phyloP scores from a whole-genome alignment of 2,797 vertebrate species.

The Acrossocheilus fasciatus region DNA sequence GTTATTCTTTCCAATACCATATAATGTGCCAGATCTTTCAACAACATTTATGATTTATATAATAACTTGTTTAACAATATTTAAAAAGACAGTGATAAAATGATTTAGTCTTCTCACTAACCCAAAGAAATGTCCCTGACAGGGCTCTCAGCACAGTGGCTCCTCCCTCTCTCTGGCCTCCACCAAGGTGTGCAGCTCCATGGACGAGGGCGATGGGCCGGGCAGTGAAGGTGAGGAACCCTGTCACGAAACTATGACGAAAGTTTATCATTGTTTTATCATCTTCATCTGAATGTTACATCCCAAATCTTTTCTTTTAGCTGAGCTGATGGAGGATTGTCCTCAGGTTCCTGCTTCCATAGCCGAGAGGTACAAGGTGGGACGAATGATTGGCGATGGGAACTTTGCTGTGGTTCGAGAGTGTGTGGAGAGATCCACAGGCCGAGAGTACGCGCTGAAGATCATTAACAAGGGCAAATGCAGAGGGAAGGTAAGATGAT shows the following conservation, averaged over 20 bases:
- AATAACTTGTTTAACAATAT: neutral
- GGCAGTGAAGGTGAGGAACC: constrained; percentile 85
- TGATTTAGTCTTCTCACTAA: neutral
- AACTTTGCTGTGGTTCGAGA: constrained; percentile 98
- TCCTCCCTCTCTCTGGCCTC: constrained; percentile 96
- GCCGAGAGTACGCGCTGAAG: constrained; percentile 96
- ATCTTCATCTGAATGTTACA: neutral
- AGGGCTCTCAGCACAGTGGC: constrained; percentile 96
- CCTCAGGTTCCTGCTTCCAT: constrained; percentile 90
- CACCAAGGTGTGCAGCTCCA: constrained; percentile 98
- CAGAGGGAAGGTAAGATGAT: constrained; percentile 89
- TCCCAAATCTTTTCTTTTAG: constrained; percentile 63
- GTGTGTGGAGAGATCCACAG: constrained; percentile 96
- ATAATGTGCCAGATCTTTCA: too few species aligned
- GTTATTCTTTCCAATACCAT: too few species aligned
- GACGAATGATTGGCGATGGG: constrained; percentile 93
- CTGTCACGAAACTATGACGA: too few species aligned
- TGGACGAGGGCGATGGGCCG: constrained; percentile 93
- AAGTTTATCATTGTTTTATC: neutral
- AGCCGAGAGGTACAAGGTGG: constrained; percentile 95
- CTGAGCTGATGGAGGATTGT: constrained; percentile 87
- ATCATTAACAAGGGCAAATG: constrained; percentile 98
- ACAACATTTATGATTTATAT: neutral
- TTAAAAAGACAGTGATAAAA: neutral
- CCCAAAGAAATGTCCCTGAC: constrained; percentile 35